Percentiles rank a stretch among this genome's conserved stretches.
Evolutionary conservation across 2,797 vertebrate genomes (phyloP).

Genomic region (Microchirus variegatus): DNA sequence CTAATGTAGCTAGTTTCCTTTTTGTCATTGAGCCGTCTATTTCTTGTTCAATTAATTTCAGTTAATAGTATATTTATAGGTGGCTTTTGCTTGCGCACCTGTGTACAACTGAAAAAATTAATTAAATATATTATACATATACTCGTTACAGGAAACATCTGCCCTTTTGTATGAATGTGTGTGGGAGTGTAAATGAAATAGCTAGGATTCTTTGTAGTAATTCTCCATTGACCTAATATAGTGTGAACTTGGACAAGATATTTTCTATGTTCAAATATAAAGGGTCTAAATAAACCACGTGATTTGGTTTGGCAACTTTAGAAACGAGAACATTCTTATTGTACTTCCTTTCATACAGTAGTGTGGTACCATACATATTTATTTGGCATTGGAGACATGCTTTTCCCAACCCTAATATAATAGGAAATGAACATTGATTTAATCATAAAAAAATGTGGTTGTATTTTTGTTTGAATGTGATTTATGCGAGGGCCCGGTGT

Average conservation of each 20-base stretch:
- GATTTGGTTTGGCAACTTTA: conserved; percentile 58
- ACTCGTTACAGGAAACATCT: conserved; percentile 36
- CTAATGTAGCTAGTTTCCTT: too few species aligned
- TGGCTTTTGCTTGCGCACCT: too few species aligned
- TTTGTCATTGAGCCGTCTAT: too few species aligned
- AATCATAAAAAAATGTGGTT: neutral
- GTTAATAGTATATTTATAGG: too few species aligned
- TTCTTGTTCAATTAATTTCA: too few species aligned
- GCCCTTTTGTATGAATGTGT: conserved; percentile 15
- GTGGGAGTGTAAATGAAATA: conserved; percentile 24
- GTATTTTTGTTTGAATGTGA: too few species aligned
- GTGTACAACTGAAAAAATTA: too few species aligned
- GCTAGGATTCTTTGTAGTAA: neutral
- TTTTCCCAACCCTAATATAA: neutral
- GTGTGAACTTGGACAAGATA: neutral
- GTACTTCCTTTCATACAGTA: too few species aligned
- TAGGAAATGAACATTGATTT: neutral
- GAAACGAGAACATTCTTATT: conserved; percentile 22
- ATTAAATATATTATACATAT: conserved; percentile 3
- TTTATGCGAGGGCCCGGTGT: too few species aligned
- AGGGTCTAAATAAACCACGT: conserved; percentile 10
- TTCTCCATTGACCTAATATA: conserved; percentile 1
- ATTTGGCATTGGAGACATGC: too few species aligned
- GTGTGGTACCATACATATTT: too few species aligned
- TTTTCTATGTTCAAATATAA: conserved; percentile 25